Evolutionary conservation across 2,888 invertebrate genomes (phyloP), one percentile per base, ranked within the genome.

Genomic region (Lasioglossum zephyrum): DNA sequence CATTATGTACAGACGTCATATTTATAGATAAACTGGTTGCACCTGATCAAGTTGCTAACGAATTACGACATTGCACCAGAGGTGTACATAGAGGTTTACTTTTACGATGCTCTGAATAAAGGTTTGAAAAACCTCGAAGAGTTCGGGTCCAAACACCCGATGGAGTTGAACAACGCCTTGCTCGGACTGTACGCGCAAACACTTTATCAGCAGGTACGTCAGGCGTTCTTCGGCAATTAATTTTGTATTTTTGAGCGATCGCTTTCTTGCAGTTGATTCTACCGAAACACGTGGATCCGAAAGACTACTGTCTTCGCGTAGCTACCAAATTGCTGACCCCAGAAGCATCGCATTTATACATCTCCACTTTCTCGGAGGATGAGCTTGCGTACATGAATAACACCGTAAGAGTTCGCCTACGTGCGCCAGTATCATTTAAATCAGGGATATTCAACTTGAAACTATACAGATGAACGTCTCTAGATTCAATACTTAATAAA

Each of bases 291-390:
- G 47, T 36, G 60, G 76, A 87, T 57, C 76, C 80, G 41, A 87
- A 92, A 69, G 80, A 86, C 75, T 73, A 93, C 22, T 93, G 93
- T 60, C 82, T 92, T 39, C 84, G 87, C 9, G 82, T 88, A 1
- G 85, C 93, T 5, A 79, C 80, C 9, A 89, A 91, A 66, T 85
- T 91, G 18, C 77, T 93, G 84, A 63, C 84, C 11, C 57, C 84
- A 41, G 91, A 92, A 88, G 93, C 92, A 11, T 91, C 91, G 6
- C 75, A 47, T 66, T 86, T 93, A 82, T 93, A 93, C 76, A 85
- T 91, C 53, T 92, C 91, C n/a, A 92, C 93, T 16, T 92, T 93
- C 76, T 79, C 88, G 9, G 36, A 75, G 0, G 70, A 82, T 16
- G 88, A 93, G 82, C 85, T 91, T 36, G 3, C 18, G 13, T 44